These are phyloP conservation scores for Apostichopus californicus DNA, from an alignment of 35 echinoderm and acorn worm species.

Conservation along the genomic window DNA sequence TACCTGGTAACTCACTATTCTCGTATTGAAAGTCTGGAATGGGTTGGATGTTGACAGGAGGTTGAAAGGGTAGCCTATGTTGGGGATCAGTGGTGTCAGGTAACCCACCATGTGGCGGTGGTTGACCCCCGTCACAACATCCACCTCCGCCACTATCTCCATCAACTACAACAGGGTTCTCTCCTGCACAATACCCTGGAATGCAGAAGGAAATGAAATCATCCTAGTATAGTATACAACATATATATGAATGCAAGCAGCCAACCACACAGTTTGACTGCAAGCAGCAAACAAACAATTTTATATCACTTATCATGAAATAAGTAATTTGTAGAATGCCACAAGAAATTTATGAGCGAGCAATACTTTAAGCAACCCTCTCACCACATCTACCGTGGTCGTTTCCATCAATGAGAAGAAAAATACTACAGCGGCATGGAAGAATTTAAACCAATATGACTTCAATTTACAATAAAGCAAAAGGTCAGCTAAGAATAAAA, in stretches of 20 bases:
- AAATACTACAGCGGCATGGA: too few relatives aligned
- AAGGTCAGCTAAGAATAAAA: too few relatives aligned
- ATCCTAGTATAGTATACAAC: too few relatives aligned
- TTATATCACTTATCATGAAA: background rate
- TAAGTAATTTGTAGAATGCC: background rate
- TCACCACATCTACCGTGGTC: too few relatives aligned
- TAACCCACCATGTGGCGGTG: background rate
- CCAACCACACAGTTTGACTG: too few relatives aligned
- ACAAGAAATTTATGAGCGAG: too few relatives aligned
- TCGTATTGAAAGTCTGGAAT: background rate
- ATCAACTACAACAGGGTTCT: background rate
- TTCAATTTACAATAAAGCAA: too few relatives aligned
- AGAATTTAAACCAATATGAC: too few relatives aligned
- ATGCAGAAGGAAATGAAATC: background rate
- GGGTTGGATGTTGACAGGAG: conserved; percentile 13
- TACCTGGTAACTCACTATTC: background rate
- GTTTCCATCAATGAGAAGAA: too few relatives aligned
- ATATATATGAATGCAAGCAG: too few relatives aligned
- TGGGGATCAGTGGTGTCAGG: background rate
- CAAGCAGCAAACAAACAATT: background rate
- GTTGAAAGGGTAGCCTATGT: conserved; percentile 10
- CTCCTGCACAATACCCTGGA: conserved; percentile 11
- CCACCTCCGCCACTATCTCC: background rate
- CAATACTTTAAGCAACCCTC: too few relatives aligned
- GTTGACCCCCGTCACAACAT: background rate